Percentiles rank a stretch among this genome's conserved stretches.
phyloP scores from a whole-genome alignment of 1,140 invertebrate species.

The Drosophila melanica region DNA sequence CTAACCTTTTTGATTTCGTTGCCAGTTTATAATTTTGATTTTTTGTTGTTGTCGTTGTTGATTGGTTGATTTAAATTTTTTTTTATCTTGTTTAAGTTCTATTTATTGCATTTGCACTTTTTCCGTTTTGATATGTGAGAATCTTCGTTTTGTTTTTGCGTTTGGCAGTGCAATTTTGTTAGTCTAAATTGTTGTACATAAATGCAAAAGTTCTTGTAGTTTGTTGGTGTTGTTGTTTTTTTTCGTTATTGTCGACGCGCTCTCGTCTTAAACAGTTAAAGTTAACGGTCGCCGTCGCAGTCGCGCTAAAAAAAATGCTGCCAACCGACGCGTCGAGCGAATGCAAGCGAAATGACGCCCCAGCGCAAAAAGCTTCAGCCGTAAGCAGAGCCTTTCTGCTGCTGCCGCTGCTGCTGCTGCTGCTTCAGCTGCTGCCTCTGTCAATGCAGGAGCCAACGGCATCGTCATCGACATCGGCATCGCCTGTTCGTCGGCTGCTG shows the following conservation, averaged over 20 bases:
- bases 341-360: slow-evolving; percentile 73
- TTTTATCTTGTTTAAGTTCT: slow-evolving; percentile 1
- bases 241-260: slow-evolving; percentile 15
- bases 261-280: slow-evolving; percentile 12
- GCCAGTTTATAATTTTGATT: neutral
- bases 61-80: slow-evolving; percentile 24
- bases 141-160: slow-evolving; percentile 16
- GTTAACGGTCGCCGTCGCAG: slow-evolving; percentile 18
- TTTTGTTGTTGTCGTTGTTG: slow-evolving; percentile 21
- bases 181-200: slow-evolving; percentile 40
- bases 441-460: slow-evolving; percentile 31
- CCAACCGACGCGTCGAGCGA: slow-evolving; percentile 77
- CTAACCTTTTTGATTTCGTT: slow-evolving; percentile 31
- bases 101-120: slow-evolving; percentile 2
- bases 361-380: slow-evolving; percentile 35
- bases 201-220: slow-evolving; percentile 47
- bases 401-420: slow-evolving; percentile 16
- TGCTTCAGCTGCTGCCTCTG: slow-evolving; percentile 16
- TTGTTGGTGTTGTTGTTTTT: slow-evolving; percentile 13
- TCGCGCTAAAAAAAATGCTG: slow-evolving; percentile 38
- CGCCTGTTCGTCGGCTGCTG: slow-evolving; percentile 7
- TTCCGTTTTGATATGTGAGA: slow-evolving; percentile 20
- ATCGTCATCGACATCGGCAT: neutral
- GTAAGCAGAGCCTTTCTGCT: slow-evolving; percentile 41
- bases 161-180: slow-evolving; percentile 36